Evolutionary conservation across 2,797 vertebrate genomes (phyloP).

Genomic region (Philypnodon macrostomus): DNA sequence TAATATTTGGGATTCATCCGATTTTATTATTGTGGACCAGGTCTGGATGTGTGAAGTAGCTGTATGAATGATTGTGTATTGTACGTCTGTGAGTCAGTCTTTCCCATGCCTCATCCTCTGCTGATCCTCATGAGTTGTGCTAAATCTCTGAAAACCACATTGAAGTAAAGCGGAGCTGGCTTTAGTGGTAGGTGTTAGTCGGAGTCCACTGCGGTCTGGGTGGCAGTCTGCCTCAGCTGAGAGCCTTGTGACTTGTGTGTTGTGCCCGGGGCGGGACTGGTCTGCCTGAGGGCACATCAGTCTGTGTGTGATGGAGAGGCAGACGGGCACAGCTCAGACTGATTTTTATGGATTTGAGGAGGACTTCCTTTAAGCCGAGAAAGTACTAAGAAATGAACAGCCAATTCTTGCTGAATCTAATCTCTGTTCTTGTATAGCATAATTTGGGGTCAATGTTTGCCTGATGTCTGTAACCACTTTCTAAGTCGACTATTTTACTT

Average conservation of each 20-base stretch:
- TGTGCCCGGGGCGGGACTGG: constrained; percentile 26
- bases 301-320: constrained; percentile 22
- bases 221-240: constrained; percentile 69
- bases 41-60: constrained; percentile 16
- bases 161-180: constrained; percentile 42
- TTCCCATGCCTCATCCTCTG: constrained; percentile 55
- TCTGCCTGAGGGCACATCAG: constrained; percentile 42
- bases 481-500: too few relatives aligned
- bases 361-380: constrained; percentile 25
- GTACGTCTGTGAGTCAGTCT: constrained; percentile 19
- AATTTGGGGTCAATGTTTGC: too few relatives aligned
- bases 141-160: constrained; percentile 48
- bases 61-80: constrained; percentile 10
- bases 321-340: constrained; percentile 55
- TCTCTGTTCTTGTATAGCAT: too few relatives aligned
- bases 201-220: constrained; percentile 59
- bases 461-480: too few relatives aligned
- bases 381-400: too few relatives aligned
- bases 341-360: constrained; percentile 30
- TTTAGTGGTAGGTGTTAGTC: constrained; percentile 45
- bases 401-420: too few relatives aligned
- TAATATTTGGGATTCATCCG: constrained; percentile 50
- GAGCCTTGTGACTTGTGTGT: constrained; percentile 63
- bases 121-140: constrained; percentile 54
- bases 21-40: constrained; percentile 39